Evolutionary conservation across 2,113 vertebrate species (phyloP).

Genomic region (Oxyura jamaicensis): DNA sequence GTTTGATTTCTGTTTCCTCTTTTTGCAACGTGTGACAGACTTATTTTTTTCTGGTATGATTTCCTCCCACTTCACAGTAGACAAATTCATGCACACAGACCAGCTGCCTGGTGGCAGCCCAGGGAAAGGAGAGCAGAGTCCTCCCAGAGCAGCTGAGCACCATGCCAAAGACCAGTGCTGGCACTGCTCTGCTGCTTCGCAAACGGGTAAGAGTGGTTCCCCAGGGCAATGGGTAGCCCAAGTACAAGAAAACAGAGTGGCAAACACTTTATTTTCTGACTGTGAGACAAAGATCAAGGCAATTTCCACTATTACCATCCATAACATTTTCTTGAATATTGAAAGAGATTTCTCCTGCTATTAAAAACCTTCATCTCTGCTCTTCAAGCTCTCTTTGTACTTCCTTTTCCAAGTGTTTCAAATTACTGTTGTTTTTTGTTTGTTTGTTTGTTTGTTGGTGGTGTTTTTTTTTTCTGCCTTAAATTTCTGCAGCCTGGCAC

Average conservation of each 20-base stretch:
- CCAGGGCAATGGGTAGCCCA: background rate
- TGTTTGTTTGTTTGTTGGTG: background rate
- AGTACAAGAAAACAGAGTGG: background rate
- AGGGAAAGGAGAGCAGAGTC: background rate
- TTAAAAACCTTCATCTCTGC: background rate
- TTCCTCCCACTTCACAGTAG: background rate
- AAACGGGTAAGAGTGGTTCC: background rate
- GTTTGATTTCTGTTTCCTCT: background rate
- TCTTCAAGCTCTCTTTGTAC: conserved; percentile 12
- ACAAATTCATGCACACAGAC: background rate
- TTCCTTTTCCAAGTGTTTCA: conserved; percentile 6
- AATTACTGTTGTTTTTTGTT: background rate
- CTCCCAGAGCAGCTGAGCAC: background rate
- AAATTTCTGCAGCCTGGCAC: conserved; percentile 48
- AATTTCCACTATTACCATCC: background rate
- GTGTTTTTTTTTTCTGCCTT: conserved; percentile 17
- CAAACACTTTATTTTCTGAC: background rate
- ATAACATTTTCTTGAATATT: background rate
- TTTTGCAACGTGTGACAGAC: background rate
- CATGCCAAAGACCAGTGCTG: background rate
- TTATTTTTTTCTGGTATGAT: background rate
- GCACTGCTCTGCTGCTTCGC: background rate
- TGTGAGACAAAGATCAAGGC: background rate
- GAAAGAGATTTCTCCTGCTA: background rate
- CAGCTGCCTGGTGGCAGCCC: background rate